Base-by-base conservation (phyloP, 2,113 vertebrate genomes). In the Xenotilapia flavipinnis region DNA sequence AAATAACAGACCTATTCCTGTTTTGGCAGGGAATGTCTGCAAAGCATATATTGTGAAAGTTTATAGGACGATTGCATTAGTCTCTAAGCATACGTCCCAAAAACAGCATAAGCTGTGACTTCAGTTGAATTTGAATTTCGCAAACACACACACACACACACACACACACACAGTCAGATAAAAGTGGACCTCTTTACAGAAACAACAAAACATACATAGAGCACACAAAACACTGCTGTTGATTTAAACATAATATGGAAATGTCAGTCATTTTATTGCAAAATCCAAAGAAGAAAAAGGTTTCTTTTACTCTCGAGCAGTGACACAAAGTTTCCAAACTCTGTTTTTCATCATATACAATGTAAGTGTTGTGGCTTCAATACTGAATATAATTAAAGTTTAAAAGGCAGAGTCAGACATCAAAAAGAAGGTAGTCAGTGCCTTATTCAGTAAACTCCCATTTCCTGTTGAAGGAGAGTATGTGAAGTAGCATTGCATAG, bases 391-490 rank as follows among this genome's bases (percentile, higher is more conserved):
- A 45, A 45, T 3, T 15, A 4, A 70, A 73, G 21, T 42, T 26
- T 23, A 10, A 73, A 45, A 26, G 5, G 14, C 65, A 45, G 8
- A 26, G 38, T 45, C 21, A 0, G 68, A 45, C 40, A 73, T 73
- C 13, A 17, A 26, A 9, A 26, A 15, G 8, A 45, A 45, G 13
- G 8, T 45, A 45, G 68, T 45, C 65, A 45, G 12, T 15, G n/a
- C n/a, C 36, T 42, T 42, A 40, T 26, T 73, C 21, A 2, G 65
- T 23, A 42, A 70, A 70, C 65, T 70, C 38, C 38, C 42, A 73
- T 85, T 93, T 93, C 93, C 92, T 93, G 83, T 93, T 89, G 40
- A 83, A 55, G 21, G 36, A 60, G 21, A 14, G 28, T 42, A 31
- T 40, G 60, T 86, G 53, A 77, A 23, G 9, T 79, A 7, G 31